Evolutionary conservation across 2,888 invertebrate species (phyloP).

Genomic region (Archips xylosteana): DNA sequence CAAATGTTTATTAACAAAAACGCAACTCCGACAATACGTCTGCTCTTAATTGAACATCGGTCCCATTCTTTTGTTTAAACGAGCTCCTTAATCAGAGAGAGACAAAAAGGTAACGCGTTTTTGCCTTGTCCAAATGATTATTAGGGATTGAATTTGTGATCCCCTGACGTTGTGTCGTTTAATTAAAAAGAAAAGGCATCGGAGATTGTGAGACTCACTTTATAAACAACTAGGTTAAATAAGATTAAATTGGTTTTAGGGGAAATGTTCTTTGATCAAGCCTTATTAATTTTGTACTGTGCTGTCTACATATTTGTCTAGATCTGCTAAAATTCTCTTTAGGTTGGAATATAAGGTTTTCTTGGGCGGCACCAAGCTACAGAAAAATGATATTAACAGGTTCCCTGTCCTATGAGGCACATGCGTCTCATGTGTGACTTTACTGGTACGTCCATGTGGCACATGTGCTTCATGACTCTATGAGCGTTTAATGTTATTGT

Average conservation of each 20-base stretch:
- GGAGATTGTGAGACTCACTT: not conserved
- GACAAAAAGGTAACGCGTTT: slow-evolving; percentile 49
- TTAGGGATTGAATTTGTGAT: slow-evolving; percentile 53
- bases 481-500: too few species aligned
- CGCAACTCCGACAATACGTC: slow-evolving; percentile 24
- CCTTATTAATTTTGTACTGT: slow-evolving; percentile 3
- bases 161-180: slow-evolving; percentile 45
- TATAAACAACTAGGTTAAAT: slow-evolving; percentile 8
- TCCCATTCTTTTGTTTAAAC: slow-evolving; percentile 42
- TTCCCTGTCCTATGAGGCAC: too few species aligned
- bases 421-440: too few species aligned
- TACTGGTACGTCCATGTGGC: too few species aligned
- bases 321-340: not conserved
- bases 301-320: not conserved
- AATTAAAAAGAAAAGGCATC: slow-evolving; percentile 50
- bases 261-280: not conserved
- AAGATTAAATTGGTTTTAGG: slow-evolving; percentile 6
- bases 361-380: not conserved
- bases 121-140: slow-evolving; percentile 52
- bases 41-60: slow-evolving; percentile 52
- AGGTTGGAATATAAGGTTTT: not conserved
- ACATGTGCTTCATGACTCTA: too few species aligned
- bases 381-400: not conserved
- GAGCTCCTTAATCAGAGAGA: slow-evolving; percentile 47
- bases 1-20: slow-evolving; percentile 35